Evolutionary conservation across 2,888 invertebrate genomes (phyloP).

Genomic region (Anodontia alba): DNA sequence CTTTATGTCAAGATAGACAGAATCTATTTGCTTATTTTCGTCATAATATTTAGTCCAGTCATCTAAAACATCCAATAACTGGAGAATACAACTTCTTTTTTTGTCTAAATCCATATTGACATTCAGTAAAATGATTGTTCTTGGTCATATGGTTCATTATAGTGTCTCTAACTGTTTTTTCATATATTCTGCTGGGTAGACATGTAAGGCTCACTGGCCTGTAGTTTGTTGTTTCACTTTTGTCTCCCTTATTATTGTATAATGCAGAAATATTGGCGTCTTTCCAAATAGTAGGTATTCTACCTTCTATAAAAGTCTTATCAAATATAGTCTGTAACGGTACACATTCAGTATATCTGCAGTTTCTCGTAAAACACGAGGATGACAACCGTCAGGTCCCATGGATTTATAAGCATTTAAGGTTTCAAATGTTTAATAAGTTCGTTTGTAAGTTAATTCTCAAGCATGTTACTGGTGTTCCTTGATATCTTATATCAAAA

Average conservation of each 20-base stretch:
- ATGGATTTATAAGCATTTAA: conserved; percentile 11
- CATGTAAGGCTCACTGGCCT: conserved; percentile 15
- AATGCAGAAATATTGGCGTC: conserved; percentile 21
- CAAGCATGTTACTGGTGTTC: background rate
- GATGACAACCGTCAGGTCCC: conserved; percentile 13
- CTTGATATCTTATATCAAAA: conserved; percentile 2
- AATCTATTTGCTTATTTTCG: conserved; percentile 10
- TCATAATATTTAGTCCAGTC: conserved; percentile 11
- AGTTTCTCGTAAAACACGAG: conserved; percentile 7
- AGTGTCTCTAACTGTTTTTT: conserved; percentile 2
- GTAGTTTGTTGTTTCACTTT: conserved; percentile 15
- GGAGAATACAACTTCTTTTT: conserved; percentile 14
- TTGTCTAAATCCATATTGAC: conserved; percentile 24
- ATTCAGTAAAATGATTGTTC: conserved; percentile 19
- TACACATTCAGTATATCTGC: background rate
- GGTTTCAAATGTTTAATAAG: conserved; percentile 11
- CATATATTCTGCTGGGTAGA: conserved; percentile 4
- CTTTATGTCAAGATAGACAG: conserved; percentile 18
- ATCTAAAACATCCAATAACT: conserved; percentile 17
- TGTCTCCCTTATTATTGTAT: conserved; percentile 23
- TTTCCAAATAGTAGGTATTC: conserved; percentile 14
- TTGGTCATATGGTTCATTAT: conserved; percentile 22
- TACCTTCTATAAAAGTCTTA: conserved; percentile 17
- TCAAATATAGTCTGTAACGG: conserved; percentile 11
- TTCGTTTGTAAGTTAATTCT: background rate